phyloP scores from a whole-genome alignment of 1,140 invertebrate genomes.

The Dendrolimus punctatus region DNA sequence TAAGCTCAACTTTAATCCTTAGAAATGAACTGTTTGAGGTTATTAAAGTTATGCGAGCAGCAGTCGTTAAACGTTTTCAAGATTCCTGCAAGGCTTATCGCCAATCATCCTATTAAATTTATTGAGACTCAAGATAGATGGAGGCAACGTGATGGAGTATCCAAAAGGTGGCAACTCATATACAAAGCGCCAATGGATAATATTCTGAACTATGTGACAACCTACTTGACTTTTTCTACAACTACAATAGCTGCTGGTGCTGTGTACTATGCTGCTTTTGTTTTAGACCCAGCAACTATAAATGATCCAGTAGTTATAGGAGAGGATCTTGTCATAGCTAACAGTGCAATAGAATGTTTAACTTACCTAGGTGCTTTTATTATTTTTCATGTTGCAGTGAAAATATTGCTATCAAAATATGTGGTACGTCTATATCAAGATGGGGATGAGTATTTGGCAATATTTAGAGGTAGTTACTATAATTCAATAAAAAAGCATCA shows the following conservation, averaged over 20 bases:
- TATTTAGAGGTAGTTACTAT: conserved; percentile 48
- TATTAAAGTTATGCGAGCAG: conserved; percentile 19
- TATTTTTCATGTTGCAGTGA: conserved; percentile 41
- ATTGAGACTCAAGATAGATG: conserved; percentile 42
- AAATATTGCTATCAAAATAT: conserved; percentile 52
- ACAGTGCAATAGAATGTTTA: conserved; percentile 40
- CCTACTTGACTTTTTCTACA: conserved; percentile 48
- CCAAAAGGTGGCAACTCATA: conserved; percentile 48
- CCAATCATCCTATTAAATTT: conserved; percentile 48
- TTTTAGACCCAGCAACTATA: conserved; percentile 31
- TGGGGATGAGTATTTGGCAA: conserved; percentile 52
- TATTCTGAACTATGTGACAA: conserved; percentile 32
- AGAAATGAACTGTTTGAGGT: conserved; percentile 37
- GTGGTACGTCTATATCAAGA: conserved; percentile 51
- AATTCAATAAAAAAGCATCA: conserved; percentile 48
- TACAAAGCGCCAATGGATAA: conserved; percentile 60
- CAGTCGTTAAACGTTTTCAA: conserved; percentile 19
- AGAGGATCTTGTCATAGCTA: conserved; percentile 47
- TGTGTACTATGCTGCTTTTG: conserved; percentile 43
- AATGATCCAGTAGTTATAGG: conserved; percentile 48
- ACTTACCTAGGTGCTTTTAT: conserved; percentile 49
- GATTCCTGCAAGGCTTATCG: conserved; percentile 24
- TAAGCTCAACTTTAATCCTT: too few species aligned
- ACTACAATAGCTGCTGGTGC: conserved; percentile 20
- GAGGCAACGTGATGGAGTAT: conserved; percentile 40